Conservation (phyloP, 2,888 invertebrate species). For the Smittia sp. region DNA sequence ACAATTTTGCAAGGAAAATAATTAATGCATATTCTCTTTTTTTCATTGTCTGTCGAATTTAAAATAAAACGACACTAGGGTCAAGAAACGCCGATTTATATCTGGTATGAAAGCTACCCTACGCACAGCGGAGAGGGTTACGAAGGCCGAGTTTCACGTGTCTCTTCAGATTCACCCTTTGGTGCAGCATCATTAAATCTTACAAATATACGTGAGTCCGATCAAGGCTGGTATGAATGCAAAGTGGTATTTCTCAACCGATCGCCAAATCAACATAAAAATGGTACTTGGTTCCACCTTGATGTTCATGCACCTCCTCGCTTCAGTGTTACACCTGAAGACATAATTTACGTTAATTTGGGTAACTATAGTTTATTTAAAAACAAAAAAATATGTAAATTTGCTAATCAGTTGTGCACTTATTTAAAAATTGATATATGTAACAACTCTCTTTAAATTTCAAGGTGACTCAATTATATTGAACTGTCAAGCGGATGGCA, state of each 20-base stretch:
- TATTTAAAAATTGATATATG: too few relatives aligned
- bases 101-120: slow-evolving; percentile 97
- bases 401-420: slow-evolving; percentile 20
- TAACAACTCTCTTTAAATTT: slow-evolving; percentile 21
- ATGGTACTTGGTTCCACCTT: slow-evolving; percentile 97
- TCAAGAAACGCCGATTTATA: slow-evolving; percentile 94
- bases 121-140: slow-evolving; percentile 94
- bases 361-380: slow-evolving; percentile 51
- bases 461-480: slow-evolving; percentile 90
- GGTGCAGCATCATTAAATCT: slow-evolving; percentile 93
- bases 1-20: too few relatives aligned
- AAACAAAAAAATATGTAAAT: background rate
- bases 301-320: slow-evolving; percentile 96
- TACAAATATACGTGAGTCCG: slow-evolving; percentile 88
- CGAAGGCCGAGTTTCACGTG: slow-evolving; percentile 86
- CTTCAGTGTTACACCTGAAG: slow-evolving; percentile 92
- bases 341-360: slow-evolving; percentile 94
- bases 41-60: too few relatives aligned
- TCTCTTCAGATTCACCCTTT: slow-evolving; percentile 81
- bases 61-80: slow-evolving; percentile 61
- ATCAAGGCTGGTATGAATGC: slow-evolving; percentile 97
- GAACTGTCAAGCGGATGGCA: slow-evolving; percentile 94
- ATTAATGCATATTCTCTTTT: too few relatives aligned
- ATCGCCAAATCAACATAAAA: slow-evolving; percentile 86
- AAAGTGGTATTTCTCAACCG: slow-evolving; percentile 93